phyloP scores from a whole-genome alignment of 2,113 vertebrate genomes.

The Colius striatus region DNA sequence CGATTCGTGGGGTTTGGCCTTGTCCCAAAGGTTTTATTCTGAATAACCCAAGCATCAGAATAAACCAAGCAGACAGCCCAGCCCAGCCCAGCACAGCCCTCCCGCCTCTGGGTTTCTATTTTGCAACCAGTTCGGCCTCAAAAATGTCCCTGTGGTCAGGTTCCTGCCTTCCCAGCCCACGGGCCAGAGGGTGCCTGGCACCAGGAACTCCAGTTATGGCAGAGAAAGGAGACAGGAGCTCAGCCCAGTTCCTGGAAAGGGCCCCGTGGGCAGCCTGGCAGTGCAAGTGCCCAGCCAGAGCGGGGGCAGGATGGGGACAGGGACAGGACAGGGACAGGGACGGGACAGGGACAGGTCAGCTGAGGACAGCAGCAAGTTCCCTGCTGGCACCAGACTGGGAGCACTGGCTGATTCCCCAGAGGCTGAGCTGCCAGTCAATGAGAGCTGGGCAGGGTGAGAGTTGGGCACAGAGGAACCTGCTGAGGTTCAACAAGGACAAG shows the following conservation, averaged over 20 bases:
- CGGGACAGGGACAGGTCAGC: not conserved
- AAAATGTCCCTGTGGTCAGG: not conserved
- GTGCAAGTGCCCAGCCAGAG: fast-evolving
- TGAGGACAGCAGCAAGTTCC: not conserved
- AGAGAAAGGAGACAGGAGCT: not conserved
- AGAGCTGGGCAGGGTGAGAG: too few relatives aligned
- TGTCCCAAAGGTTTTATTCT: not conserved
- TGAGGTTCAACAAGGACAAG: too few relatives aligned
- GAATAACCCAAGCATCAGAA: too few relatives aligned
- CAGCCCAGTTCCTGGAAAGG: not conserved
- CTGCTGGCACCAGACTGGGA: too few relatives aligned
- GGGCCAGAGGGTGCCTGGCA: not conserved
- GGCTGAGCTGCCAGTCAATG: too few relatives aligned
- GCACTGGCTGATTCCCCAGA: too few relatives aligned
- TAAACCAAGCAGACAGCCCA: fast-evolving
- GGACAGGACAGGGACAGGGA: not conserved
- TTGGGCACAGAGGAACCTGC: too few relatives aligned
- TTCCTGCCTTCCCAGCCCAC: not conserved
- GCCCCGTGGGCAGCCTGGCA: not conserved
- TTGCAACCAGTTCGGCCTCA: not conserved
- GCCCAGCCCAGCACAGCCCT: not conserved
- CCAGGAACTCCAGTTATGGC: not conserved
- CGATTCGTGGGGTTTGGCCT: not conserved
- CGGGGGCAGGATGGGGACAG: not conserved
- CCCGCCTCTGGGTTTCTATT: not conserved